A percentile compares a stretch with the other conserved stretches of the same genome.
phyloP scores from a whole-genome alignment of 2,888 invertebrate species.

The Cylindroiulus punctatus region DNA sequence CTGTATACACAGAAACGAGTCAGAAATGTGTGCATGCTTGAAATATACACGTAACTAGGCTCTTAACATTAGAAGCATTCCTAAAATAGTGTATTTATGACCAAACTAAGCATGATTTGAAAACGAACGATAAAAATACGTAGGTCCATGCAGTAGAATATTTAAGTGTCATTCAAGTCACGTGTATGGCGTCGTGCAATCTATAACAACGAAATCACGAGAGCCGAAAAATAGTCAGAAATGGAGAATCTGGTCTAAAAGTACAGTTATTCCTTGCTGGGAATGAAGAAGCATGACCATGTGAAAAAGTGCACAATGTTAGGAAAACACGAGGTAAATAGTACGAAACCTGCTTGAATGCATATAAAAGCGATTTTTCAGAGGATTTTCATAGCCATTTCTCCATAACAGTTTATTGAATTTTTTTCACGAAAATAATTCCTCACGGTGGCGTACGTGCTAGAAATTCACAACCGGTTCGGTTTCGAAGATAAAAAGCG shows the following conservation, averaged over 20 bases:
- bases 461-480: slow-evolving; percentile 9
- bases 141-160: too few species aligned
- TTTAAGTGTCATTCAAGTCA: too few species aligned
- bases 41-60: too few species aligned
- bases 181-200: not conserved
- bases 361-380: not conserved
- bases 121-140: too few species aligned
- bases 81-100: too few species aligned
- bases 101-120: too few species aligned
- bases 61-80: too few species aligned
- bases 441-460: slow-evolving; percentile 11
- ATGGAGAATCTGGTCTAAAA: not conserved
- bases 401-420: slow-evolving; percentile 22
- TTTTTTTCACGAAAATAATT: not conserved
- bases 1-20: too few species aligned
- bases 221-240: too few species aligned
- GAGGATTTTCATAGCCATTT: slow-evolving; percentile 12
- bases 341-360: not conserved
- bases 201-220: not conserved
- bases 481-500: not conserved
- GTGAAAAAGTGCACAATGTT: not conserved
- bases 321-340: not conserved
- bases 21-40: too few species aligned
- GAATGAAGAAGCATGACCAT: not conserved
- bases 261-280: not conserved